These are phyloP conservation scores for Bruchidius siliquastri DNA, from an alignment of 2,888 invertebrate genomes.

Conservation along the genomic window DNA sequence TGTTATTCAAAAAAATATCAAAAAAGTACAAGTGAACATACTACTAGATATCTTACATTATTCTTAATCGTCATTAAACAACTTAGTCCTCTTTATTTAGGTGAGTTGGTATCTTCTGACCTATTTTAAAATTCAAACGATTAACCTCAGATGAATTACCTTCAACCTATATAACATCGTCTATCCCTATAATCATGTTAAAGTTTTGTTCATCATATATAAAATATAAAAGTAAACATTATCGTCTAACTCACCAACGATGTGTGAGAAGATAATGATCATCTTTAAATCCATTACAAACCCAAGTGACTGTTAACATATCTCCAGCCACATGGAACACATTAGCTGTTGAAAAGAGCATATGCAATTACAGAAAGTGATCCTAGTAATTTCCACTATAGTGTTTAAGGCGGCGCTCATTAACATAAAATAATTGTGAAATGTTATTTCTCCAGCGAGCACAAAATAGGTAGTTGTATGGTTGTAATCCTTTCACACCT, in stretches of 20 bases:
- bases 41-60: too few species aligned
- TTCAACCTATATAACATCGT: too few species aligned
- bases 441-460: background rate
- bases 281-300: background rate
- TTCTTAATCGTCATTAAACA: too few species aligned
- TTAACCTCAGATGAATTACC: too few species aligned
- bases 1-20: too few species aligned
- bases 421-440: background rate
- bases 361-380: background rate
- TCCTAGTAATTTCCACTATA: background rate
- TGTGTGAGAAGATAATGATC: background rate
- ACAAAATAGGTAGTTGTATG: background rate
- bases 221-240: background rate
- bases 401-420: background rate
- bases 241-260: background rate
- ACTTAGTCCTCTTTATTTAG: too few species aligned
- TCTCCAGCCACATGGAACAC: background rate
- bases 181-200: too few species aligned
- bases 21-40: too few species aligned
- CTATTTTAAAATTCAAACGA: too few species aligned
- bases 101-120: too few species aligned
- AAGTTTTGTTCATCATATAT: too few species aligned
- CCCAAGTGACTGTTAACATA: background rate
- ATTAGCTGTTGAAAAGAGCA: background rate
- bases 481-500: background rate